These are phyloP conservation scores for Lordiphosa fenestrarum DNA, from an alignment of 2,888 invertebrate species.

Conservation along the genomic window DNA sequence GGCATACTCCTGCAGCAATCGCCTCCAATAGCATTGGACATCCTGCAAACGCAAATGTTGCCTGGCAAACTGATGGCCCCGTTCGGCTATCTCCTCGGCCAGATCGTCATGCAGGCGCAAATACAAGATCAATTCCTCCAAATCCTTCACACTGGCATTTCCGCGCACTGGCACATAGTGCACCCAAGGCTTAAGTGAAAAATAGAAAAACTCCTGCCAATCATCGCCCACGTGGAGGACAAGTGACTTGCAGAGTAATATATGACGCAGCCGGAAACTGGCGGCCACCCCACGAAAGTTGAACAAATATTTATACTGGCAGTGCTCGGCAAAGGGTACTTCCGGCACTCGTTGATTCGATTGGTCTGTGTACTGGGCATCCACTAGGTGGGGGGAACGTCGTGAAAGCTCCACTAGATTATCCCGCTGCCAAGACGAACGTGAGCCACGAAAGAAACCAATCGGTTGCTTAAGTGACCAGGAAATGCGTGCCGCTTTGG, in stretches of 20 bases:
- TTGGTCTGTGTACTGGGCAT: conserved; percentile 17
- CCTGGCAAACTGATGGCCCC: conserved; percentile 91
- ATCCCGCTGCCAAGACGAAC: conserved; percentile 93
- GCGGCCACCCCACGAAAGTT: conserved; percentile 98
- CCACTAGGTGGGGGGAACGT: conserved; percentile 82
- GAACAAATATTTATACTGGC: conserved; percentile 95
- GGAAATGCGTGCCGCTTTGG: neutral
- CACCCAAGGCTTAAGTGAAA: conserved; percentile 93
- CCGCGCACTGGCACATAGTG: conserved; percentile 94
- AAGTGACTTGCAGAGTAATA: conserved; percentile 94
- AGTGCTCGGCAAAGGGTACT: conserved; percentile 90
- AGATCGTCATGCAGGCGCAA: conserved; percentile 87
- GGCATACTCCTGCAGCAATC: conserved; percentile 86
- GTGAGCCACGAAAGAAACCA: conserved; percentile 87
- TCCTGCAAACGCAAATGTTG: conserved; percentile 90
- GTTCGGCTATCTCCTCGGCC: conserved; percentile 88
- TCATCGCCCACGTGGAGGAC: conserved; percentile 96
- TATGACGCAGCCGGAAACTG: conserved; percentile 97
- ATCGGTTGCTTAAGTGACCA: conserved; percentile 15
- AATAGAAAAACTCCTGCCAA: conserved; percentile 97
- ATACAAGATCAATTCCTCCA: conserved; percentile 87
- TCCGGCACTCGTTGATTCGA: neutral
- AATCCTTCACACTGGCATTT: conserved; percentile 84
- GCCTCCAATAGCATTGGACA: conserved; percentile 92
- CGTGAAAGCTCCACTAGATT: conserved; percentile 89